phyloP scores from a whole-genome alignment of 1,140 invertebrate genomes.

The Drosophila mojavensis region DNA sequence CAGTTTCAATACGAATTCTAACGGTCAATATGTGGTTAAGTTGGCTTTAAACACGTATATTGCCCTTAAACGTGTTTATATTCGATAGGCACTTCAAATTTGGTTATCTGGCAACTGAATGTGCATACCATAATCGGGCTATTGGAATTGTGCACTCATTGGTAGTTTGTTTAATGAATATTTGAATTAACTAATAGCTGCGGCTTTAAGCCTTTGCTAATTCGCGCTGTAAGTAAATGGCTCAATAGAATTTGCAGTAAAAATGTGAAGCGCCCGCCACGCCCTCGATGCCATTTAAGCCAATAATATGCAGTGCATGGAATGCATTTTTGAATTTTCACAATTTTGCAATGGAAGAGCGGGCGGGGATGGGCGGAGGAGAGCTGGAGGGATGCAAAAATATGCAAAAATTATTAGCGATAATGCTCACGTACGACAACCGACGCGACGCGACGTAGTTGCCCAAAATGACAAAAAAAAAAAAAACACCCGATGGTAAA shows the following conservation, averaged over 20 bases:
- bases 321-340: constrained; percentile 64
- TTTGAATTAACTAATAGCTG: background rate
- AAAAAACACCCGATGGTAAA: background rate
- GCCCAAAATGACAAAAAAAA: constrained; percentile 39
- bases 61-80: too few relatives aligned
- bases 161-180: background rate
- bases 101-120: background rate
- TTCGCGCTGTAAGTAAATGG: constrained; percentile 11
- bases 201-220: constrained; percentile 2
- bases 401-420: constrained; percentile 83
- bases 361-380: too few relatives aligned
- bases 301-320: constrained; percentile 48
- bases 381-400: constrained; percentile 41
- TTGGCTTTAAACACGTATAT: too few relatives aligned
- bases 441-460: constrained; percentile 53
- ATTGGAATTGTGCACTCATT: background rate
- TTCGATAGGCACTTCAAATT: background rate
- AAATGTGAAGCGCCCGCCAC: background rate
- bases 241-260: constrained; percentile 13
- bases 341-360: constrained; percentile 33
- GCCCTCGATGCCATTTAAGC: constrained; percentile 31
- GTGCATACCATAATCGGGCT: too few relatives aligned
- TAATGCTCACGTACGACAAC: constrained; percentile 82
- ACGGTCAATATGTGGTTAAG: too few relatives aligned
- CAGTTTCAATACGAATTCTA: too few relatives aligned